A percentile compares a stretch with the other conserved stretches of the same genome.
Evolutionary conservation across 2,888 invertebrate species (phyloP).

Genomic region (Gortyna flavago): DNA sequence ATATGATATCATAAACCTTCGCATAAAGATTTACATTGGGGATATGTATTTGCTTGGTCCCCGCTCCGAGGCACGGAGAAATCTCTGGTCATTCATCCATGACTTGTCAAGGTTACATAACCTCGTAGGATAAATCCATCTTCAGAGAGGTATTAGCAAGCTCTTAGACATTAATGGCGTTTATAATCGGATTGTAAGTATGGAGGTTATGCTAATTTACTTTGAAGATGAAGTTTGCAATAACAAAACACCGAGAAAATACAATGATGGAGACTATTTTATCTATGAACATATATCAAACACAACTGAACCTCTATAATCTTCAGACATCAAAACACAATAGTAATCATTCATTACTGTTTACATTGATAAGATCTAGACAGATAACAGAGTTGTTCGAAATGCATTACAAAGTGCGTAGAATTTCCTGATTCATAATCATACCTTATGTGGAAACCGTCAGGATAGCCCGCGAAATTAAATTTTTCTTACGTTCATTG

Average conservation of each 20-base stretch:
- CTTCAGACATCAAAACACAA: conserved; percentile 30
- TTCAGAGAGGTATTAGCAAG: conserved; percentile 5
- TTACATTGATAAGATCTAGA: conserved; percentile 37
- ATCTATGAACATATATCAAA: conserved; percentile 18
- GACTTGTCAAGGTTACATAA: conserved; percentile 5
- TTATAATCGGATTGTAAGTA: conserved; percentile 10
- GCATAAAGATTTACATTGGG: conserved; percentile 13
- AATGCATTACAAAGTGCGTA: neutral
- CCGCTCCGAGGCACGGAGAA: neutral
- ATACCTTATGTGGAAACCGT: neutral
- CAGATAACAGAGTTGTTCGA: neutral
- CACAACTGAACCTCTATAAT: conserved; percentile 21
- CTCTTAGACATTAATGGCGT: neutral
- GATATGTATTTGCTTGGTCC: neutral
- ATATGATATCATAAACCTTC: neutral
- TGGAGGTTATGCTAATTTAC: conserved; percentile 16
- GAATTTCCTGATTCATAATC: neutral
- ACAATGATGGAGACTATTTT: neutral
- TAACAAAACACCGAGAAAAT: conserved; percentile 10
- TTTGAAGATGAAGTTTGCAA: neutral
- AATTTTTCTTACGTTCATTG: neutral
- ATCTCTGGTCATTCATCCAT: conserved; percentile 3
- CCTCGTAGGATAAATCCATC: conserved; percentile 5
- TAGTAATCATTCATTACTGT: conserved; percentile 20
- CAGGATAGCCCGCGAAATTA: neutral